A percentile compares a stretch with the other conserved stretches of the same genome.
Evolutionary conservation across 2,888 invertebrate genomes (phyloP).

Genomic region (Meteorus colon): DNA sequence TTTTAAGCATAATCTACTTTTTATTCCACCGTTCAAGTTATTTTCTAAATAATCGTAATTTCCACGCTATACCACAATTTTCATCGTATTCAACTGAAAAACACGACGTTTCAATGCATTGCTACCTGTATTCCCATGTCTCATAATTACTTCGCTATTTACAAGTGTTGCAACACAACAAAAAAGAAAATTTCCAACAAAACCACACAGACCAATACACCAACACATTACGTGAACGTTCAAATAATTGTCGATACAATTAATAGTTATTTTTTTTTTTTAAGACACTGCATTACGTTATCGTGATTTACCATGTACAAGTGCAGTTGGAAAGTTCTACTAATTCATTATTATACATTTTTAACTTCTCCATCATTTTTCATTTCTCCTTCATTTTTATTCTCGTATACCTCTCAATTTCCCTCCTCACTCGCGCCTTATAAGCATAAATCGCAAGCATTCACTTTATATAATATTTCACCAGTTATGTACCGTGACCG

Average conservation of each 20-base stretch:
- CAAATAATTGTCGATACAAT: conserved; percentile 55
- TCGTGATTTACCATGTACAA: conserved; percentile 16
- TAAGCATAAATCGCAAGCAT: conserved; percentile 39
- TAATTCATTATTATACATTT: background rate
- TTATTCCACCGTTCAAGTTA: too few relatives aligned
- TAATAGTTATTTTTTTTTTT: conserved; percentile 45
- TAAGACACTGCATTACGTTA: background rate
- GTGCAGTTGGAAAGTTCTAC: background rate
- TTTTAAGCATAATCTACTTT: too few relatives aligned
- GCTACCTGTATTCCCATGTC: background rate
- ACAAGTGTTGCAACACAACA: conserved; percentile 34
- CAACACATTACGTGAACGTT: background rate
- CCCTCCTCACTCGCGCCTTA: conserved; percentile 34
- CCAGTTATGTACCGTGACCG: conserved; percentile 44
- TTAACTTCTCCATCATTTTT: background rate
- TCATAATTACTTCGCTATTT: conserved; percentile 53
- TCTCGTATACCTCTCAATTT: background rate
- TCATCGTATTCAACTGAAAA: background rate
- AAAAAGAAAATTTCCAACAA: background rate
- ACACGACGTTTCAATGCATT: background rate
- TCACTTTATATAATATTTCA: conserved; percentile 21
- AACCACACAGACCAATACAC: background rate
- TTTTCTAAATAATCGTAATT: too few relatives aligned
- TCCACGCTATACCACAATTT: too few relatives aligned
- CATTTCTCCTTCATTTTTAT: background rate